Evolutionary conservation across 2,797 vertebrate species (phyloP).

Genomic region (Anguilla pacifica): DNA sequence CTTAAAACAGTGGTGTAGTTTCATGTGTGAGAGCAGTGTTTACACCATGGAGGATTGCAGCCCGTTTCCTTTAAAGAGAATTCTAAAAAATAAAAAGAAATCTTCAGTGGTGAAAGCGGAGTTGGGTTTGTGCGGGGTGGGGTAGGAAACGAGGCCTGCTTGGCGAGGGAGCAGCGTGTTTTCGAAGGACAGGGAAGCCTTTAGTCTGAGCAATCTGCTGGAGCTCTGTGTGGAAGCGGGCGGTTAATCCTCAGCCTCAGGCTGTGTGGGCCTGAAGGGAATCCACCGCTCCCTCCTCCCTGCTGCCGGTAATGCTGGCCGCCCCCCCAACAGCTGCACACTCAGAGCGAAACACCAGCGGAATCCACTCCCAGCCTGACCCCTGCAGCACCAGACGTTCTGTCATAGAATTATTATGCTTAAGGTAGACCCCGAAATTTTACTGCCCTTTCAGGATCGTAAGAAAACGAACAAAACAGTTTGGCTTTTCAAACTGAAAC

Average conservation of each 20-base stretch:
- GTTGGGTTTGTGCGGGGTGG: background rate
- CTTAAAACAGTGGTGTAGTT: background rate
- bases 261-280: conserved; percentile 29
- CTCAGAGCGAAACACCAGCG: background rate
- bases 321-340: conserved; percentile 37
- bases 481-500: background rate
- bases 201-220: conserved; percentile 39
- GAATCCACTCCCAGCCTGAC: background rate
- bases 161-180: background rate
- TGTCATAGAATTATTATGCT: background rate
- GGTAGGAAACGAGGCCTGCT: background rate
- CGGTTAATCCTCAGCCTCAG: conserved; percentile 44
- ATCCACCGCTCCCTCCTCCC: conserved; percentile 18
- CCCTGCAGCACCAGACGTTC: background rate
- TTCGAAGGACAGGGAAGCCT: conserved; percentile 29
- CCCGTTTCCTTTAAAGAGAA: background rate
- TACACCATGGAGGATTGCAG: background rate
- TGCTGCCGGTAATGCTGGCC: conserved; percentile 31
- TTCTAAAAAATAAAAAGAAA: background rate
- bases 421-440: background rate
- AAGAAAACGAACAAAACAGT: no score
- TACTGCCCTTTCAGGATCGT: background rate
- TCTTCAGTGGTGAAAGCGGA: background rate
- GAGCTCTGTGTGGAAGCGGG: conserved; percentile 38
- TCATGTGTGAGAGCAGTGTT: background rate